Base-by-base conservation (phyloP, 2,888 invertebrate genomes). In the Philhelius pedissequus region DNA sequence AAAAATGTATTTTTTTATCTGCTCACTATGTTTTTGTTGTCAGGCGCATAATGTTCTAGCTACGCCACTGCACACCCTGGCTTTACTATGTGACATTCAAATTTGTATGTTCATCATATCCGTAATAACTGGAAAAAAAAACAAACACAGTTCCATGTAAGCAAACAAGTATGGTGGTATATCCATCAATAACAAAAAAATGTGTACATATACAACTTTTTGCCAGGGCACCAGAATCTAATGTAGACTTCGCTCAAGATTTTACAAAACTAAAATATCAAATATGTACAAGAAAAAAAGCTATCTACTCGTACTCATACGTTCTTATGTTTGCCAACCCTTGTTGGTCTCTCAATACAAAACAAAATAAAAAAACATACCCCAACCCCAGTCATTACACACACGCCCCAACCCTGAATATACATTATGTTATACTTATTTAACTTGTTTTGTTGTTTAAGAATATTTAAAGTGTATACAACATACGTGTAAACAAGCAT, bases 151-250 rank as follows among this genome's bases (percentile, higher is more conserved):
- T 48, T 30, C 64, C 45, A 64, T 64, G 64, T 64, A 64, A 64
- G 32, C 64, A 48, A 48, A 48, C 48, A 48, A 48, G 48, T n/a
- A 69, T n/a, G n/a, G n/a, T n/a, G 18, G 30, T 11, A 62, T 30
- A 52, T 9, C 48, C 60, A 38, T 60, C 68, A 52, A 78, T 83
- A 78, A 75, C 75, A 69, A 56, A 56, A 56, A 83, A 75, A 48
- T 64, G 48, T 64, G 64, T 64, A 64, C 64, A 83, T 83, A 64
- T 83, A 83, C 83, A 78, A 66, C 40, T 38, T 70, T 75, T 43
- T 32, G 78, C 74, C 78, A 66, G 78, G 83, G 78, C n/a, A 64
- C 18, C 83, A 74, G 74, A 69, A 75, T 15, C 20, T 43, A 64
- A 48, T 56, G 64, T 32, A 69, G 43, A 62, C 58, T 11, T 64